Evolutionary conservation across 2,888 invertebrate species (phyloP).

Genomic region (Rhogogaster chlorosoma): DNA sequence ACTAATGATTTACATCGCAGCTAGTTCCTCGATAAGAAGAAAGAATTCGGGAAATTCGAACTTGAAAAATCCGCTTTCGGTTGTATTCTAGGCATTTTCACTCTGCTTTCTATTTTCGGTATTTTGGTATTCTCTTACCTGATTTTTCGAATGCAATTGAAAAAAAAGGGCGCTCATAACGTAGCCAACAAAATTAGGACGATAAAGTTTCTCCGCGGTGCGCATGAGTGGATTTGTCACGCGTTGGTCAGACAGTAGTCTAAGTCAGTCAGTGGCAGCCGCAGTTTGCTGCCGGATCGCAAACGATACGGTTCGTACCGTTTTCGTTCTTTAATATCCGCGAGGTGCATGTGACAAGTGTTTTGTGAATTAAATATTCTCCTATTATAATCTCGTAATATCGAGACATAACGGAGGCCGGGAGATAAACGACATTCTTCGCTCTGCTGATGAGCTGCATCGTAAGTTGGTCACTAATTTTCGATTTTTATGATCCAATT

Average conservation of each 20-base stretch:
- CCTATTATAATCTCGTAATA: neutral
- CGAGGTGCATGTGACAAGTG: conserved; percentile 44
- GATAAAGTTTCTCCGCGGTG: conserved; percentile 7
- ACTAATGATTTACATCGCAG: neutral
- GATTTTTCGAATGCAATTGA: neutral
- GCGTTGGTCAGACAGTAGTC: conserved; percentile 45
- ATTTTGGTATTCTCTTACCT: neutral
- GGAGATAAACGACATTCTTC: conserved; percentile 4
- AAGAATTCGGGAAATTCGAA: neutral
- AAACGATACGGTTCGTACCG: conserved; percentile 6
- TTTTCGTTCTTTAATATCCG: neutral
- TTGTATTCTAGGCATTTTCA: neutral
- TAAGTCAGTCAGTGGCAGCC: conserved; percentile 47
- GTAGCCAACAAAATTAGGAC: conserved; percentile 3
- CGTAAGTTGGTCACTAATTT: conserved; percentile 1
- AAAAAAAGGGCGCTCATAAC: neutral
- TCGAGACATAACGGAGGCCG: neutral
- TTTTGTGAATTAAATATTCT: conserved; percentile 30
- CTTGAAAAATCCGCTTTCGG: neutral
- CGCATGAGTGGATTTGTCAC: conserved; percentile 47
- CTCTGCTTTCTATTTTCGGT: neutral
- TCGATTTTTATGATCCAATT: neutral
- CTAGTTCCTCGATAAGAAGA: neutral
- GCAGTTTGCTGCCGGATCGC: conserved; percentile 47
- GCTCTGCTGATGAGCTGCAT: neutral